Conservation (phyloP, 2,113 vertebrate species). For the Podarcis cretensis region DNA sequence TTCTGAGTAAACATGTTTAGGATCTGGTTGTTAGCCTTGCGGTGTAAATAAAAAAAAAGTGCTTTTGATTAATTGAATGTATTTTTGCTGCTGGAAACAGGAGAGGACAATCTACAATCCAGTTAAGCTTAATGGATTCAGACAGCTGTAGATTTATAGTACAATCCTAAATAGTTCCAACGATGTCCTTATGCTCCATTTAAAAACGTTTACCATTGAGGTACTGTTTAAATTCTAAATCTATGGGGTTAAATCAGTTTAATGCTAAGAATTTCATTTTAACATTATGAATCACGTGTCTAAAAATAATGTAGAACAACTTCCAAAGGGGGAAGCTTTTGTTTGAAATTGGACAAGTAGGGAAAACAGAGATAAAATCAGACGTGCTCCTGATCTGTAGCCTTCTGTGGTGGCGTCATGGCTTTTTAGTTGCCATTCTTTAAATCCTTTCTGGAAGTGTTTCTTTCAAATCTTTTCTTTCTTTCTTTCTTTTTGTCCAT, state of each 20-base stretch:
- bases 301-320: neutral
- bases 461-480: too few relatives aligned
- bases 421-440: neutral
- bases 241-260: neutral
- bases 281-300: neutral
- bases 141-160: neutral
- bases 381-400: fast-evolving
- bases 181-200: neutral
- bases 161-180: neutral
- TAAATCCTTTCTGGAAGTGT: too few relatives aligned
- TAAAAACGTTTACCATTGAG: neutral
- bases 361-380: neutral
- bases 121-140: neutral
- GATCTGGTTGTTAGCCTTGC: neutral
- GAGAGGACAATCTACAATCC: neutral
- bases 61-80: neutral
- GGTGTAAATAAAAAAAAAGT: neutral
- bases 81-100: neutral
- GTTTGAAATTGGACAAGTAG: neutral
- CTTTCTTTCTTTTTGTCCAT: too few relatives aligned
- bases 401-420: neutral
- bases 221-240: neutral
- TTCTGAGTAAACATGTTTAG: neutral
- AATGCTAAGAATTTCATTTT: neutral
- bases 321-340: neutral